These are phyloP conservation scores for Notodonta dromedarius DNA, from an alignment of 2,888 invertebrate genomes.

Conservation along the genomic window DNA sequence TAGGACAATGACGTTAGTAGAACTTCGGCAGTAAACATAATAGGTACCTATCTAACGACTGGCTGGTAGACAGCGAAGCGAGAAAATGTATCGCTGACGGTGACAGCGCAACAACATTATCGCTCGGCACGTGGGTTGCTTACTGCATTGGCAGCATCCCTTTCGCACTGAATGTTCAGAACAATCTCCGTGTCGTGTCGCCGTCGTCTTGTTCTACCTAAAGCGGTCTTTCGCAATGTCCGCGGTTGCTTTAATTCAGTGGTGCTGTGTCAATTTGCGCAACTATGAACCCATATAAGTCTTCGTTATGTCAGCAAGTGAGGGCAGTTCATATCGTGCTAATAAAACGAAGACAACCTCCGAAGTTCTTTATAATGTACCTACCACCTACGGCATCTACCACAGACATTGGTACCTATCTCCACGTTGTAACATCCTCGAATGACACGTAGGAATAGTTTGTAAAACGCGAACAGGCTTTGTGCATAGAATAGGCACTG, in stretches of 20 bases:
- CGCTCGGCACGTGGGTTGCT: constrained; percentile 55
- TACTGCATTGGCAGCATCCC: constrained; percentile 43
- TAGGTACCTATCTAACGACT: constrained; percentile 47
- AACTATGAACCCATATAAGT: constrained; percentile 28
- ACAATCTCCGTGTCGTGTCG: constrained; percentile 42
- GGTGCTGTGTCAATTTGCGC: constrained; percentile 33
- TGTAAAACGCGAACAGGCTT: constrained; percentile 34
- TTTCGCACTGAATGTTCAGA: constrained; percentile 47
- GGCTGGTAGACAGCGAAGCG: constrained; percentile 43
- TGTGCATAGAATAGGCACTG: constrained; percentile 24
- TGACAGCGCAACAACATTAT: constrained; percentile 63
- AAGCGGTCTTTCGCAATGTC: constrained; percentile 44
- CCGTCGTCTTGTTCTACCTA: constrained; percentile 35
- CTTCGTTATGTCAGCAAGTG: constrained; percentile 1
- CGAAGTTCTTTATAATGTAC: constrained; percentile 14
- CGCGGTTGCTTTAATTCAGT: constrained; percentile 33
- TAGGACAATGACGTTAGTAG: background rate
- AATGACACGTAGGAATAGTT: constrained; percentile 30
- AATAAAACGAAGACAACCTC: background rate
- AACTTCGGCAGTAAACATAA: constrained; percentile 40
- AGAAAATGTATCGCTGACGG: constrained; percentile 54
- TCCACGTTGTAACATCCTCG: constrained; percentile 29
- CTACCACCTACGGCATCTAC: too few species aligned
- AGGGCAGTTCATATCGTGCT: background rate
- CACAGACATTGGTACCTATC: background rate